Conservation (phyloP, 2,888 invertebrate genomes). For the Papilio gigon region DNA sequence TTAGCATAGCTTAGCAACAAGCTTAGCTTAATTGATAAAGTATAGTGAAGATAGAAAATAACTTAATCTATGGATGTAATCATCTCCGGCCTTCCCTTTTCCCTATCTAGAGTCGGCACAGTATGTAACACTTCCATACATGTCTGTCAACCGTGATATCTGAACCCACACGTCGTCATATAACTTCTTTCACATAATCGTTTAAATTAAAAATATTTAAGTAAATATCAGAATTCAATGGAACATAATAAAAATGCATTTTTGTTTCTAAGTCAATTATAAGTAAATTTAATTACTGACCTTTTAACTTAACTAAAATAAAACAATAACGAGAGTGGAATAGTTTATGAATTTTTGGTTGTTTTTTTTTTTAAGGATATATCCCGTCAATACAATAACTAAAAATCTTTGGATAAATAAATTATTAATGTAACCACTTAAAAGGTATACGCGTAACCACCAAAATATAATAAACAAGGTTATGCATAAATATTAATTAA, state of each 20-base stretch:
- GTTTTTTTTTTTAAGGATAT: constrained; percentile 45
- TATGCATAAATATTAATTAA: constrained; percentile 51
- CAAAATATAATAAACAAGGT: constrained; percentile 51
- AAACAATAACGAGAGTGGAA: constrained; percentile 36
- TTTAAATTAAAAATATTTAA: too few species aligned
- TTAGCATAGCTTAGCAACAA: too few species aligned
- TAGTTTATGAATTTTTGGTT: constrained; percentile 41
- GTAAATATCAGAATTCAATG: background rate
- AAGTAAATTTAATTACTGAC: constrained; percentile 38
- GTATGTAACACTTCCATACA: too few species aligned
- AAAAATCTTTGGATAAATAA: constrained; percentile 40
- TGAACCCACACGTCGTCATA: too few species aligned
- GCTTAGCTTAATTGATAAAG: too few species aligned
- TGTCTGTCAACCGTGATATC: too few species aligned
- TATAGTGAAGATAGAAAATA: too few species aligned
- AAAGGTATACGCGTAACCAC: constrained; percentile 82
- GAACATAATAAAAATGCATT: background rate
- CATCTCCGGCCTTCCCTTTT: too few species aligned
- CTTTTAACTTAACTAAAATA: constrained; percentile 34
- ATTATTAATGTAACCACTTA: constrained; percentile 50
- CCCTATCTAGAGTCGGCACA: too few species aligned
- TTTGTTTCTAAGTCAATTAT: background rate
- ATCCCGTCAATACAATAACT: constrained; percentile 34
- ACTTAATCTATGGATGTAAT: too few species aligned
- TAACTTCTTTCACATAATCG: too few species aligned